Percentiles rank a stretch among this genome's conserved stretches.
These are phyloP conservation scores for Ooceraea biroi DNA, from an alignment of 1,140 invertebrate species.

Conservation along the genomic window DNA sequence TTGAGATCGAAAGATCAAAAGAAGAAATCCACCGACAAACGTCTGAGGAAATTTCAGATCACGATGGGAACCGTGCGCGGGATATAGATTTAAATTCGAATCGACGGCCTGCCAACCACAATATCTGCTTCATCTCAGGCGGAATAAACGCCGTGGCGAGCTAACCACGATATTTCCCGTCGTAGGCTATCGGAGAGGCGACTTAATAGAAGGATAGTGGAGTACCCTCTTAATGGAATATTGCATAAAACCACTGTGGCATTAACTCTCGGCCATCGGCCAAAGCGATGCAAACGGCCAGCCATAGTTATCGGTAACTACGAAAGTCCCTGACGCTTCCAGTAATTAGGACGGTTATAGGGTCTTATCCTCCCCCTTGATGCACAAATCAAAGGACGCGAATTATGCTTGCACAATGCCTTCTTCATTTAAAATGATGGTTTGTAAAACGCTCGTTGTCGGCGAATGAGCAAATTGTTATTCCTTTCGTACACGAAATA, in stretches of 20 bases:
- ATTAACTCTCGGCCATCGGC: conserved; percentile 58
- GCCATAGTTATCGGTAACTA: conserved; percentile 43
- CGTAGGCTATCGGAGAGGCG: conserved; percentile 72
- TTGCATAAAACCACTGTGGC: conserved; percentile 71
- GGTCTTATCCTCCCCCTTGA: conserved; percentile 9
- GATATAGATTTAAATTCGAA: conserved; percentile 67
- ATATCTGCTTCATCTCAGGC: conserved; percentile 67
- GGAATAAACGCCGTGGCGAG: conserved; percentile 70
- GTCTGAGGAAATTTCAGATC: conserved; percentile 14
- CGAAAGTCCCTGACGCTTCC: conserved; percentile 18
- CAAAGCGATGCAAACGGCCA: conserved; percentile 49
- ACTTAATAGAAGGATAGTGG: conserved; percentile 77
- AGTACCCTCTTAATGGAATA: conserved; percentile 73
- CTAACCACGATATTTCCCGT: conserved; percentile 76
- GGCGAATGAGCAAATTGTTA: conserved; percentile 32
- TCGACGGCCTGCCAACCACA: conserved; percentile 68
- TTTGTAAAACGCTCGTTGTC: conserved; percentile 4
- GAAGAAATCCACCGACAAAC: conserved; percentile 22
- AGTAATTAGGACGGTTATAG: conserved; percentile 63
- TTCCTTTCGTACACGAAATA: conserved; percentile 49
- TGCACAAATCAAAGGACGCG: background rate
- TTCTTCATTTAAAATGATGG: conserved; percentile 3
- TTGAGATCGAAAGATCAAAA: background rate
- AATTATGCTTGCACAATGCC: background rate
- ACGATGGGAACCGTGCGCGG: conserved; percentile 14